phyloP scores from a whole-genome alignment of 2,888 invertebrate species.

The Clistopyga incitator region DNA sequence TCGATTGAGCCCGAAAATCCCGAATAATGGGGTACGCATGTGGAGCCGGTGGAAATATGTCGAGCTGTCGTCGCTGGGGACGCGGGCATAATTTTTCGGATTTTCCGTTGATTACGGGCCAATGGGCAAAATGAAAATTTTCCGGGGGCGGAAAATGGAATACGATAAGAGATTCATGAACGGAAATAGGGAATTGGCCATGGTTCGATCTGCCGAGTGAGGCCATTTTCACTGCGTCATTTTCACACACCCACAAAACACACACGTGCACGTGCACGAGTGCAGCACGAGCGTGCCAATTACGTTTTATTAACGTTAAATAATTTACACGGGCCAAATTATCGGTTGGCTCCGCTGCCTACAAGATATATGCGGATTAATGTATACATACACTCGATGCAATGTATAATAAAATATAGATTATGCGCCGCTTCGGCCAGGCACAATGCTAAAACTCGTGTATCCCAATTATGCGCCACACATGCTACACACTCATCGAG shows the following conservation, averaged over 20 bases:
- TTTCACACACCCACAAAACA: conserved; percentile 4
- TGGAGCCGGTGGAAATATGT: neutral
- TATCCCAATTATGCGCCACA: neutral
- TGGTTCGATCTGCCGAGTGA: conserved; percentile 37
- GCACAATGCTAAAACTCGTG: neutral
- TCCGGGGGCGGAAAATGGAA: conserved; percentile 52
- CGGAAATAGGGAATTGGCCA: conserved; percentile 33
- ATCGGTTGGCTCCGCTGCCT: conserved; percentile 38
- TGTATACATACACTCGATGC: conserved; percentile 56
- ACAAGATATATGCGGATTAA: conserved; percentile 48
- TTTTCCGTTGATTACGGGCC: conserved; percentile 48
- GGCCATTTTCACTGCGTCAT: conserved; percentile 38
- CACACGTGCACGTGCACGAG: conserved; percentile 21
- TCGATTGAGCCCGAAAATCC: conserved; percentile 41
- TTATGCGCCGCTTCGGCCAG: conserved; percentile 4
- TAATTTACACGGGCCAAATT: conserved; percentile 60
- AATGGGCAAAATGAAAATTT: conserved; percentile 15
- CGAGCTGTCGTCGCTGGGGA: conserved; percentile 4
- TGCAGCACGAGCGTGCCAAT: conserved; percentile 9
- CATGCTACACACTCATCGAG: neutral
- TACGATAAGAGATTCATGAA: conserved; percentile 59
- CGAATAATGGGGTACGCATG: conserved; percentile 25
- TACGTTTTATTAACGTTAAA: conserved; percentile 50
- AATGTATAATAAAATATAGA: conserved; percentile 43
- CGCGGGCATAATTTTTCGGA: conserved; percentile 54